Evolutionary conservation across 2,888 invertebrate genomes (phyloP), one percentile per base, ranked within the genome.

Genomic region (Perithous albicinctus): DNA sequence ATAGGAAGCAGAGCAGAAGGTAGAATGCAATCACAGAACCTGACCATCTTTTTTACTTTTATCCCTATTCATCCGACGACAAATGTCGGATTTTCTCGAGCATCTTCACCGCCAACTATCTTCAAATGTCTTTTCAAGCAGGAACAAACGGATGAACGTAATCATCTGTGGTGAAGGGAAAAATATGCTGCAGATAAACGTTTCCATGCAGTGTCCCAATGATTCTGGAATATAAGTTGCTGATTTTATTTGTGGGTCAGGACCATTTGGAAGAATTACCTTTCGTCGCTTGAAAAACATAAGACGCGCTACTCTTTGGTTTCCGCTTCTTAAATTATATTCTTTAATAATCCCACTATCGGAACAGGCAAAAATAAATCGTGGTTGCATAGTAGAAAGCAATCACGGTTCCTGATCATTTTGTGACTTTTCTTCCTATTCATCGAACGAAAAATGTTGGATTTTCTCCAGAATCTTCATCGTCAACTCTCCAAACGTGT

Each of bases 231-330:
- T 80, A 72, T 72, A 80, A 80, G 72, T 7, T 72, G 77, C 72
- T 80, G 80, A 87, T 86, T 80, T 54, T 79, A 87, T 89, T 83
- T 89, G n/a, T n/a, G 72, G 88, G 86, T 88, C 87, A 85, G 86
- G 84, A 88, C 89, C 89, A 88, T 89, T 89, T 89, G 84, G 87
- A n/a, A n/a, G n/a, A 83, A 85, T 86, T 76, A 84, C 80, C 85
- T 82, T 87, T 87, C 86, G 86, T 88, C 64, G 72, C 66, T 46
- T 43, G 59, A 80, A 78, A 74, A 80, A 80, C 80, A 80, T 54
- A 72, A 63, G 84, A 87, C 82, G 80, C 73, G 66, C 64, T 81
- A 80, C 64, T 74, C 84, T 80, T 83, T 80, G 82, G 82, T 84
- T 75, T 72, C 66, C 67, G 6, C 38, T 66, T 73, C n/a, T n/a